Conservation (phyloP, 2,888 invertebrate genomes). For the Hydropsyche betteni region DNA sequence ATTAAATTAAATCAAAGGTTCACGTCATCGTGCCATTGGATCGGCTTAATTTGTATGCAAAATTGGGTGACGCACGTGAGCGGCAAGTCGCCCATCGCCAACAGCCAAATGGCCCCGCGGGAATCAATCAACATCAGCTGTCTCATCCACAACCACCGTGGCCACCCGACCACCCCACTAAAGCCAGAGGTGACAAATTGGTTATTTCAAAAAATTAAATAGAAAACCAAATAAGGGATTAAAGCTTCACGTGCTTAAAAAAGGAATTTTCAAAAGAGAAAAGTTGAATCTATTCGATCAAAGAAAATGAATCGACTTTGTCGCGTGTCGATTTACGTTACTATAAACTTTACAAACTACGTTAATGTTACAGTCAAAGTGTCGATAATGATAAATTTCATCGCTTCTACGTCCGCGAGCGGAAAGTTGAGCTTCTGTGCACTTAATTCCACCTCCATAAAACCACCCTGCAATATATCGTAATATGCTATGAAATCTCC, state of each 20-base stretch:
- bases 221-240: too few species aligned
- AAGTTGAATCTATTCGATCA: not conserved
- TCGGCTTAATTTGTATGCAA: slow-evolving; percentile 32
- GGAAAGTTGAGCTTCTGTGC: too few species aligned
- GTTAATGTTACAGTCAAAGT: too few species aligned
- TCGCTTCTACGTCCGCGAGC: too few species aligned
- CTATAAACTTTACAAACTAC: too few species aligned
- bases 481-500: too few species aligned
- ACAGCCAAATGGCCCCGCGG: slow-evolving; percentile 15
- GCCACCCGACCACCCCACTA: not conserved
- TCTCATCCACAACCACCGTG: slow-evolving; percentile 3
- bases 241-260: not conserved
- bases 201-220: not conserved
- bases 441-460: too few species aligned
- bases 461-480: too few species aligned
- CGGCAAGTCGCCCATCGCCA: not conserved
- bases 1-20: slow-evolving; percentile 37
- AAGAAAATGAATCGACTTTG: not conserved
- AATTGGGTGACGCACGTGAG: slow-evolving; percentile 27
- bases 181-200: not conserved
- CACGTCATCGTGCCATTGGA: slow-evolving; percentile 5
- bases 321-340: too few species aligned
- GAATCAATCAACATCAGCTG: slow-evolving; percentile 44
- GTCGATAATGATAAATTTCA: too few species aligned
- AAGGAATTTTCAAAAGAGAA: not conserved